These are phyloP conservation scores for Cyanoliseus patagonus DNA, from an alignment of 2,113 vertebrate species.

Conservation along the genomic window DNA sequence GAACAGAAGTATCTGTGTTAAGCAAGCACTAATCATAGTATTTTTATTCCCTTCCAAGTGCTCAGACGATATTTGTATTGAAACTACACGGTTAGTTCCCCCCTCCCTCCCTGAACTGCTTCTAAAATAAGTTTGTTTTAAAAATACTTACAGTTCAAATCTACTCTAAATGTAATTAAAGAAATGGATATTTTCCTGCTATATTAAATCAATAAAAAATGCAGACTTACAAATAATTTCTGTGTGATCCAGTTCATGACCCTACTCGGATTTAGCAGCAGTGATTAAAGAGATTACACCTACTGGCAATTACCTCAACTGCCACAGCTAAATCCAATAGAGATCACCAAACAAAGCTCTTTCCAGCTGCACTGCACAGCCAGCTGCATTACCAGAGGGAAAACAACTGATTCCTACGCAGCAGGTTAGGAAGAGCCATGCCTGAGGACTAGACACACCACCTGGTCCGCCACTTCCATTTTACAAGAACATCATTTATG, in stretches of 20 bases:
- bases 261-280: conserved; percentile 9
- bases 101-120: neutral
- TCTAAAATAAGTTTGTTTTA: neutral
- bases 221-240: neutral
- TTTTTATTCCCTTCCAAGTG: neutral
- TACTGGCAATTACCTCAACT: neutral
- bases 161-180: neutral
- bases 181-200: neutral
- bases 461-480: neutral
- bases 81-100: neutral
- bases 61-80: neutral
- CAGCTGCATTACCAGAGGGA: neutral
- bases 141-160: neutral
- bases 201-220: neutral
- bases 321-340: neutral
- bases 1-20: neutral
- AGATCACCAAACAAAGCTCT: neutral
- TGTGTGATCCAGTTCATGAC: neutral
- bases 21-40: neutral
- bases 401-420: neutral
- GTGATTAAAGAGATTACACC: neutral
- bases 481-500: neutral
- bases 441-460: neutral
- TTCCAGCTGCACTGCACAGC: neutral
- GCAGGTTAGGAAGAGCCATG: neutral